A percentile compares a stretch with the other conserved stretches of the same genome.
Evolutionary conservation across 2,797 vertebrate species (phyloP).

Genomic region (Astyanax mexicanus): DNA sequence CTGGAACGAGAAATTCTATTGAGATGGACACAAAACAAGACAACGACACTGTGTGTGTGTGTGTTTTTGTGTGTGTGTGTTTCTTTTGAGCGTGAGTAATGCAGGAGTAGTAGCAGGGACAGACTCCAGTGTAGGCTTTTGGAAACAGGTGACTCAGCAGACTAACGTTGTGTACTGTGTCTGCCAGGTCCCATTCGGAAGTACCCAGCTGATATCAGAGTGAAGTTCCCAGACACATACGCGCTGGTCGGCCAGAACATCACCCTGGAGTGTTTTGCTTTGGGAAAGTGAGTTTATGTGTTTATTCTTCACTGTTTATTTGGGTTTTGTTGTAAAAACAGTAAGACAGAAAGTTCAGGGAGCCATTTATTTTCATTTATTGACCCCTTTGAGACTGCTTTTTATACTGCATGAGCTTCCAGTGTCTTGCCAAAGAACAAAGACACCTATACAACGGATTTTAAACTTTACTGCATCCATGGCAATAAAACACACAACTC

Average conservation of each 20-base stretch:
- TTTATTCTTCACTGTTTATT: too few species aligned
- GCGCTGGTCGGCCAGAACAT: conserved; percentile 90
- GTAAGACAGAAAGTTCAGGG: background rate
- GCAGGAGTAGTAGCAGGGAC: background rate
- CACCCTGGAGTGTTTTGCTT: conserved; percentile 95
- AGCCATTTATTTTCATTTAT: background rate
- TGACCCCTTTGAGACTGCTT: background rate
- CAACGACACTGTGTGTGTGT: background rate
- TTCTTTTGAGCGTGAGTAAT: conserved; percentile 10
- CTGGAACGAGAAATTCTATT: conserved; percentile 13
- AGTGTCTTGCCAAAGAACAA: too few species aligned
- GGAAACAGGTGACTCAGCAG: conserved; percentile 34
- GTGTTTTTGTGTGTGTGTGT: background rate
- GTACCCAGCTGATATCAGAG: conserved; percentile 94
- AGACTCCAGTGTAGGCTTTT: conserved; percentile 16
- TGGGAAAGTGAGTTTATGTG: conserved; percentile 95
- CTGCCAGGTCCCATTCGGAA: conserved; percentile 84
- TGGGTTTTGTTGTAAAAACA: background rate
- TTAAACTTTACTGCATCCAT: too few species aligned
- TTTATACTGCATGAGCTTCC: too few species aligned
- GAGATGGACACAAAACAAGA: conserved; percentile 23
- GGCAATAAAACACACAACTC: too few species aligned
- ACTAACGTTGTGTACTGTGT: conserved; percentile 48
- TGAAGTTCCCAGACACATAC: conserved; percentile 87
- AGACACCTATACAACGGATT: too few species aligned